A percentile compares a stretch with the other conserved stretches of the same genome.
These are phyloP conservation scores for Sylvietta virens DNA, from an alignment of 2,113 vertebrate species.

Conservation along the genomic window DNA sequence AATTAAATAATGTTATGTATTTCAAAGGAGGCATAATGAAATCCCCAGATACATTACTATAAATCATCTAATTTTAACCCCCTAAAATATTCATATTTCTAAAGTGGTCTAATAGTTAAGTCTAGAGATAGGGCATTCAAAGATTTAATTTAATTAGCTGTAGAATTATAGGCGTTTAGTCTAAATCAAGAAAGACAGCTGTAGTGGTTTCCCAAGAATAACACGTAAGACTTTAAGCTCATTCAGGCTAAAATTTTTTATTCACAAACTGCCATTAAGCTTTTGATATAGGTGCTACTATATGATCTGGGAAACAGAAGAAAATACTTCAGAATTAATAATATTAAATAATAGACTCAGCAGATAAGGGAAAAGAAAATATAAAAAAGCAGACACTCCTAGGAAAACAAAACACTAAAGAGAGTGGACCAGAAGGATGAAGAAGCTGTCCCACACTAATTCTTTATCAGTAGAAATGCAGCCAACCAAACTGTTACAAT, in stretches of 20 bases:
- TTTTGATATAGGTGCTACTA: neutral
- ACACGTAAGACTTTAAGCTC: neutral
- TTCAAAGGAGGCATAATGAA: constrained; percentile 43
- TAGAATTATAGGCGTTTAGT: constrained; percentile 27
- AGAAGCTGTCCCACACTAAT: neutral
- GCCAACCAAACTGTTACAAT: neutral
- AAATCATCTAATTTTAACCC: constrained; percentile 11
- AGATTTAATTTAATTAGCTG: constrained; percentile 46
- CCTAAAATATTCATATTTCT: constrained; percentile 40
- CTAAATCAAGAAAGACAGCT: constrained; percentile 22
- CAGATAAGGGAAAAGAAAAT: neutral
- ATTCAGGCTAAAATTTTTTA: neutral
- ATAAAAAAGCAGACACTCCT: neutral
- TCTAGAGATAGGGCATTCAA: constrained; percentile 1
- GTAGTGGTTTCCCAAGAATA: neutral
- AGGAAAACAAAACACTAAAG: neutral
- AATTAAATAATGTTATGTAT: constrained; percentile 27
- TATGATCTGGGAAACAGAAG: neutral
- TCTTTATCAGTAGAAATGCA: neutral
- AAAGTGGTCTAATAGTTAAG: constrained; percentile 26
- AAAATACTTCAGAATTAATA: neutral
- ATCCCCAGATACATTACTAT: neutral
- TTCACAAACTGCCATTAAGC: neutral
- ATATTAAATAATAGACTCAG: neutral
- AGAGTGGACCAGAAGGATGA: neutral